phyloP scores from a whole-genome alignment of 2,113 vertebrate genomes.

The Pithys albifrons region DNA sequence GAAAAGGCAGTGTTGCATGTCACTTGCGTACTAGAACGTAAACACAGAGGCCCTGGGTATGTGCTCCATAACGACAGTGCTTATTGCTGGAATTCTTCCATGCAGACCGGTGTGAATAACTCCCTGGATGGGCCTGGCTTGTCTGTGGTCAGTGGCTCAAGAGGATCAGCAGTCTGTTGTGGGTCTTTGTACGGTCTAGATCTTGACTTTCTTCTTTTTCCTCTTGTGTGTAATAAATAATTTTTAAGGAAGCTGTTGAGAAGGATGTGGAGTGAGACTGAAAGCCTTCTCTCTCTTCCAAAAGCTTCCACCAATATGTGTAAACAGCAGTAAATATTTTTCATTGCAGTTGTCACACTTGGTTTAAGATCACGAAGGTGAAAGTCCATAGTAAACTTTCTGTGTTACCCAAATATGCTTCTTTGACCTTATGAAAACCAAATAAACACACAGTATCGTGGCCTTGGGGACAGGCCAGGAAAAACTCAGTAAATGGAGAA shows the following conservation, averaged over 20 bases:
- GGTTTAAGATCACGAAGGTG: slow-evolving; percentile 2
- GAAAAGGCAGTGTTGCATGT: background rate
- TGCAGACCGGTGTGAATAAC: background rate
- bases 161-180: background rate
- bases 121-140: background rate
- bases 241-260: background rate
- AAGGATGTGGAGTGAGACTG: background rate
- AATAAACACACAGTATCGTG: slow-evolving; percentile 42
- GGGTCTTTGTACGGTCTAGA: background rate
- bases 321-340: slow-evolving; percentile 38
- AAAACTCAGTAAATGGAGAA: slow-evolving; percentile 42
- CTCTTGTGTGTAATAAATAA: background rate
- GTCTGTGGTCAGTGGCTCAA: accelerated
- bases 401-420: slow-evolving; percentile 3
- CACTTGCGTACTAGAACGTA: background rate
- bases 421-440: slow-evolving; percentile 46
- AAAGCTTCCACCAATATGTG: background rate
- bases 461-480: slow-evolving; percentile 42
- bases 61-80: background rate
- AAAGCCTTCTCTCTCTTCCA: background rate
- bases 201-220: background rate
- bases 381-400: slow-evolving; percentile 54
- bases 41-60: background rate
- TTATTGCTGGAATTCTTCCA: background rate
- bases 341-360: background rate